phyloP scores from a whole-genome alignment of 1,140 invertebrate species.

The Cyphomyrmex costatus region DNA sequence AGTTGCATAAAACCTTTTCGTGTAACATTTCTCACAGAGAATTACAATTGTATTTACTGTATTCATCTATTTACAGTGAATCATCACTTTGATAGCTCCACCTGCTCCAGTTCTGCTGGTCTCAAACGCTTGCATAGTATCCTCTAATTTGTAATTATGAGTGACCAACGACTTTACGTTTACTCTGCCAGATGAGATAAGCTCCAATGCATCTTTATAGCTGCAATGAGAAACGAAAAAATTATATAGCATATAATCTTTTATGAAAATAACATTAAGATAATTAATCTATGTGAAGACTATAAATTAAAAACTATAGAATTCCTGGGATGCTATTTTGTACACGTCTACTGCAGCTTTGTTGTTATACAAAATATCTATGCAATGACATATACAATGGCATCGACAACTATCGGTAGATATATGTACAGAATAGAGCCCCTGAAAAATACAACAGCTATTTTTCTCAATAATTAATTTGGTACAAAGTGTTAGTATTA shows the following conservation, averaged over 20 bases:
- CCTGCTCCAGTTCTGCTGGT: constrained; percentile 90
- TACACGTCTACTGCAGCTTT: no score
- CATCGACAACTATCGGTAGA: no score
- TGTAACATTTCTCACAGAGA: not conserved
- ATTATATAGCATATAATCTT: not conserved
- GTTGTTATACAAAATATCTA: no score
- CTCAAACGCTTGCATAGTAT: constrained; percentile 95
- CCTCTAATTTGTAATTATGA: constrained; percentile 95
- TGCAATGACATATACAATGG: no score
- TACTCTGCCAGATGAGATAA: constrained; percentile 94
- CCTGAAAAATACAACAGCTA: not conserved
- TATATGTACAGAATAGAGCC: no score
- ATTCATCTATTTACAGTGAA: constrained; percentile 89
- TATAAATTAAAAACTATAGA: not conserved
- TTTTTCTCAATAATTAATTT: not conserved
- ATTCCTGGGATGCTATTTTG: not conserved
- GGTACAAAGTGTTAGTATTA: not conserved
- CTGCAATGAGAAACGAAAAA: constrained; percentile 85
- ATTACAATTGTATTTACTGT: not conserved
- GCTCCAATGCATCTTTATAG: constrained; percentile 94
- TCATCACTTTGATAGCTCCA: constrained; percentile 97
- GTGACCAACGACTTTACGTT: constrained; percentile 96
- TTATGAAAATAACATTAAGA: not conserved
- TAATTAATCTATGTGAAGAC: not conserved
- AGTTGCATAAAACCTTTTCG: not conserved